A percentile compares a stretch with the other conserved stretches of the same genome.
Evolutionary conservation across 2,888 invertebrate genomes (phyloP).

Genomic region (Zygogramma bicolorata): DNA sequence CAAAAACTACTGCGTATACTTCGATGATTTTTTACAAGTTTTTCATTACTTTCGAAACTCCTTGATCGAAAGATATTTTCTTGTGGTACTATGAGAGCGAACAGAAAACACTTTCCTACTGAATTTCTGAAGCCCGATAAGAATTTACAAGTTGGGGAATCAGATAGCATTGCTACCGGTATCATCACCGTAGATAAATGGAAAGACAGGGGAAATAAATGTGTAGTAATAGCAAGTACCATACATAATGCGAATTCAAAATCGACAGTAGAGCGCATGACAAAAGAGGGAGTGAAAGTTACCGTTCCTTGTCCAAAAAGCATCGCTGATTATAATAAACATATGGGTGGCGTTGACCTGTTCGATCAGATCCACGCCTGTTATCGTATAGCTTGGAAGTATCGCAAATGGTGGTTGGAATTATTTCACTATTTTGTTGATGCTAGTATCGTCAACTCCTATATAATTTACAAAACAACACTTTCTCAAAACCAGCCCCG

Average conservation of each 20-base stretch:
- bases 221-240: background rate
- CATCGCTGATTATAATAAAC: background rate
- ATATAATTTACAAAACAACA: background rate
- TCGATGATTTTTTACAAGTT: constrained; percentile 45
- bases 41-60: constrained; percentile 45
- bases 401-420: constrained; percentile 8
- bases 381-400: constrained; percentile 4
- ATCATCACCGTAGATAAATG: background rate
- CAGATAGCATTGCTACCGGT: background rate
- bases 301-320: background rate
- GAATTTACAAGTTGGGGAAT: background rate
- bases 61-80: constrained; percentile 47
- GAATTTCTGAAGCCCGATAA: background rate
- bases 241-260: background rate
- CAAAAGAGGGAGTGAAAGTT: background rate
- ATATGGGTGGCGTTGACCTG: constrained; percentile 3
- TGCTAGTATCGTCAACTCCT: constrained; percentile 2
- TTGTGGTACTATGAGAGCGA: constrained; percentile 42
- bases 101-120: background rate
- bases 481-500: background rate
- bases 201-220: constrained; percentile 4
- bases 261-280: background rate
- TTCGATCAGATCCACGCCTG: constrained; percentile 16
- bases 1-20: constrained; percentile 49
- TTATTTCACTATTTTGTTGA: background rate